Conservation (phyloP, 2,797 vertebrate genomes). For the Onychomys arenicola region DNA sequence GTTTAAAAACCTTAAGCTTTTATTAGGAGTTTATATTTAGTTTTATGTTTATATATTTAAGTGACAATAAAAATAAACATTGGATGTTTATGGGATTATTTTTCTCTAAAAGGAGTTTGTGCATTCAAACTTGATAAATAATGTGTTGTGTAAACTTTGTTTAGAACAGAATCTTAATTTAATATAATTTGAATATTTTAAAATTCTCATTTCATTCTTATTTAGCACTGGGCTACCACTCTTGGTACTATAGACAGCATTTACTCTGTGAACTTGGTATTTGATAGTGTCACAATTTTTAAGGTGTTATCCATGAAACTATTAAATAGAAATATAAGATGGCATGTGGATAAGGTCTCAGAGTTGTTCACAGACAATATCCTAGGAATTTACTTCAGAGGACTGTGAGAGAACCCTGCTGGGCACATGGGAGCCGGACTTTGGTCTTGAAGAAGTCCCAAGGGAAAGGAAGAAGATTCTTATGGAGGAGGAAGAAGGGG, state of each 20-base stretch:
- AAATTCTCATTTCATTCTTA: slow-evolving; percentile 24
- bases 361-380: neutral
- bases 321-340: slow-evolving; percentile 12
- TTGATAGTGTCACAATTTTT: neutral
- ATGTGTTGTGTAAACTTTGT: slow-evolving; percentile 19
- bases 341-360: neutral
- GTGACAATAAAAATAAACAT: slow-evolving; percentile 66
- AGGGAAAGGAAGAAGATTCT: neutral
- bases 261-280: neutral
- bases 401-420: neutral
- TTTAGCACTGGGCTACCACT: neutral
- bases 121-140: slow-evolving; percentile 43
- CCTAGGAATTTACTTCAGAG: neutral
- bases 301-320: neutral
- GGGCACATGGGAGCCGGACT: neutral
- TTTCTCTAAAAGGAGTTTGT: slow-evolving; percentile 34
- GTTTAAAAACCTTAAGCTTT: slow-evolving; percentile 64
- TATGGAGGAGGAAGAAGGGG: neutral
- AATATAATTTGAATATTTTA: slow-evolving; percentile 47
- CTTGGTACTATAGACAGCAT: slow-evolving; percentile 14
- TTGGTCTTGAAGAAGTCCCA: neutral
- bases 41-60: slow-evolving; percentile 72
- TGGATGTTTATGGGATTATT: slow-evolving; percentile 48
- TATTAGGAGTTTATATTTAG: slow-evolving; percentile 61
- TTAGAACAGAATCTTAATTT: slow-evolving; percentile 57